Conservation (phyloP, 2,113 vertebrate species). For the Turdus rufiventris region DNA sequence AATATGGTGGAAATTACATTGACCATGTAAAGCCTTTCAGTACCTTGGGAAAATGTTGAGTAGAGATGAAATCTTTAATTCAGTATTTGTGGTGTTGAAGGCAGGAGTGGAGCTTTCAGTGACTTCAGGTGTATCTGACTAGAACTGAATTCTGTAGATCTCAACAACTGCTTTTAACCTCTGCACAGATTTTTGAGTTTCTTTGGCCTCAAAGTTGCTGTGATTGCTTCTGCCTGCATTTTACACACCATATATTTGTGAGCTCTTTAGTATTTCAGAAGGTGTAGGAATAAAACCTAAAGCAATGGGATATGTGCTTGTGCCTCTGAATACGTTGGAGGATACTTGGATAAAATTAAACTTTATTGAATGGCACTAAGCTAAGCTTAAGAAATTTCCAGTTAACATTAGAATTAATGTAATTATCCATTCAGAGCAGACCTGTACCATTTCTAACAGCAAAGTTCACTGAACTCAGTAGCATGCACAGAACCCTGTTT, state of each 20-base stretch:
- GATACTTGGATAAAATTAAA: background rate
- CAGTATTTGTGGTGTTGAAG: background rate
- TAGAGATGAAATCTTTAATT: background rate
- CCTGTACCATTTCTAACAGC: accelerated
- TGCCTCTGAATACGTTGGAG: background rate
- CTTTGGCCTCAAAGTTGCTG: too few relatives aligned
- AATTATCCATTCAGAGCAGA: background rate
- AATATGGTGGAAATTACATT: background rate
- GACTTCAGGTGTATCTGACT: background rate
- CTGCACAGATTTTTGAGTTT: background rate
- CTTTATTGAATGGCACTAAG: background rate
- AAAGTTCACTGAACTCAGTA: background rate
- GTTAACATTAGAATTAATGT: background rate
- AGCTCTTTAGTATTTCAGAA: background rate
- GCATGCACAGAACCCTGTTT: background rate
- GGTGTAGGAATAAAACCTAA: background rate
- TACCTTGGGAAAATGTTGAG: background rate
- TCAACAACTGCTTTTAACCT: background rate
- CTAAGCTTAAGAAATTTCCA: background rate
- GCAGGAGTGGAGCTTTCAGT: background rate
- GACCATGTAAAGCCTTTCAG: background rate
- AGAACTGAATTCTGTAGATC: background rate
- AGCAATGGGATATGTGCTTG: accelerated
- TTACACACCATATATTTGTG: background rate
- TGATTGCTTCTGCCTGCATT: background rate